A percentile compares a stretch with the other conserved stretches of the same genome.
Evolutionary conservation across 1,140 invertebrate species (phyloP).

Genomic region (Nautilus pompilius): DNA sequence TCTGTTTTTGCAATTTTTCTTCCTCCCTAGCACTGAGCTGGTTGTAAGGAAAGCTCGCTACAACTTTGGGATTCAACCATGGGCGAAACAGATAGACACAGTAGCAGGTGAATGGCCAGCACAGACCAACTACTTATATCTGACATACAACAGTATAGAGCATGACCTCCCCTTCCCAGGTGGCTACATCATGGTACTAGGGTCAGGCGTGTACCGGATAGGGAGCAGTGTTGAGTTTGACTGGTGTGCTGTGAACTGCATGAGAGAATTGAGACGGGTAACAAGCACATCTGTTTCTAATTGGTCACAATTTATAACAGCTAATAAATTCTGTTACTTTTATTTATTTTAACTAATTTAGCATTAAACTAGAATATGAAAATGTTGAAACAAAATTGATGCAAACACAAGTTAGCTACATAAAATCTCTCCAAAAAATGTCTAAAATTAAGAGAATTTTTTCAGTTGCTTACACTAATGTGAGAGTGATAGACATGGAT

Average conservation of each 20-base stretch:
- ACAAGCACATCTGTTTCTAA: too few species aligned
- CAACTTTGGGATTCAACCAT: constrained; percentile 67
- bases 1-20: constrained; percentile 1
- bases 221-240: constrained; percentile 99
- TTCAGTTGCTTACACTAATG: too few species aligned
- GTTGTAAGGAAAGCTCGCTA: constrained; percentile 53
- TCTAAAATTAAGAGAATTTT: too few species aligned
- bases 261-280: constrained; percentile 83
- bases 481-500: too few species aligned
- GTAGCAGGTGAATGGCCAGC: constrained; percentile 99
- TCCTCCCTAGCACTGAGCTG: constrained; percentile 54
- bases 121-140: constrained; percentile 94
- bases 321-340: too few species aligned
- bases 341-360: too few species aligned
- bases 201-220: constrained; percentile 98
- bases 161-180: constrained; percentile 85
- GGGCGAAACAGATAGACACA: constrained; percentile 98
- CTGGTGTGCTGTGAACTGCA: constrained; percentile 97
- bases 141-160: constrained; percentile 88
- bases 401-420: too few species aligned
- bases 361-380: too few species aligned
- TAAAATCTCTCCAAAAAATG: too few species aligned
- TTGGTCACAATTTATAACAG: too few species aligned
- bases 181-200: constrained; percentile 67
- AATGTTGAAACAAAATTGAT: too few species aligned